These are phyloP conservation scores for Acleris laterana DNA, from an alignment of 2,888 invertebrate genomes.

Conservation along the genomic window DNA sequence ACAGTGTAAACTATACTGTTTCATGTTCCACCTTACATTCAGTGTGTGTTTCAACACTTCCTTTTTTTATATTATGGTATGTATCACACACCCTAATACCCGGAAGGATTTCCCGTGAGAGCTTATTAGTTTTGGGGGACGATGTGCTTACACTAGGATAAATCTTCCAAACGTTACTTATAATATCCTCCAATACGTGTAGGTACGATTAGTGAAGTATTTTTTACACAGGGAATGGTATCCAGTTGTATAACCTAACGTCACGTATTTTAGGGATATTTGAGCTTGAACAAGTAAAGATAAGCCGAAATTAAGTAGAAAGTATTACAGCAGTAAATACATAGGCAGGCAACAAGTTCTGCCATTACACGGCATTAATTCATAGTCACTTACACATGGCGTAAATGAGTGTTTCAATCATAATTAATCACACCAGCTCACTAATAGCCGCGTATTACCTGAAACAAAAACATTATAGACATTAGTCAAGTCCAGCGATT, in stretches of 20 bases:
- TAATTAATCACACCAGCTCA: constrained; percentile 28
- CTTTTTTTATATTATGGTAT: background rate
- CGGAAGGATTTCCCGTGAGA: background rate
- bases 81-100: background rate
- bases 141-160: no score
- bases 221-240: no score
- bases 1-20: constrained; percentile 70
- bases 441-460: constrained; percentile 59
- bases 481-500: constrained; percentile 69
- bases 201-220: no score
- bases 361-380: background rate
- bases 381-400: constrained; percentile 20
- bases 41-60: background rate
- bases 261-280: no score
- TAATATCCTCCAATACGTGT: no score
- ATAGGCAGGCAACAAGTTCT: background rate
- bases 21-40: constrained; percentile 62
- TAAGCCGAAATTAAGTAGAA: no score
- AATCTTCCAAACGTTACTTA: background rate
- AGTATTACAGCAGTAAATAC: no score
- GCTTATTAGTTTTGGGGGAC: background rate
- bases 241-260: no score
- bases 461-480: constrained; percentile 73
- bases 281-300: no score
- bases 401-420: constrained; percentile 21